Conservation (phyloP, 2,888 invertebrate genomes). For the Yponomeuta evonymella region DNA sequence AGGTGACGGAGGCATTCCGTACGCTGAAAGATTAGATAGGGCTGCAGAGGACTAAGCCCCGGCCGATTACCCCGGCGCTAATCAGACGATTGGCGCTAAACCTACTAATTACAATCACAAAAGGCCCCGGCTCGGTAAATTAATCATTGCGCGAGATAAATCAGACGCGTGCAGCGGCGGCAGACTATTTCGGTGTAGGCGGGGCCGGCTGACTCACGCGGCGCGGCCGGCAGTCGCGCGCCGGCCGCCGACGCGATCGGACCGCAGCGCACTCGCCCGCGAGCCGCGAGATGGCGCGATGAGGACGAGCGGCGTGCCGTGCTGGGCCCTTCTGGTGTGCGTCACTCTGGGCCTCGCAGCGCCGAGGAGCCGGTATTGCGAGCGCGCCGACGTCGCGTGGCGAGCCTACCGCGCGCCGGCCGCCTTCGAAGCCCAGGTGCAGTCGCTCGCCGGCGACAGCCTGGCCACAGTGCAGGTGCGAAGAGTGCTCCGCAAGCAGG, state of each 20-base stretch:
- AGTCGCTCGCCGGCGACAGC: slow-evolving; percentile 58
- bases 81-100: slow-evolving; percentile 37
- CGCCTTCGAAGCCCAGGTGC: slow-evolving; percentile 70
- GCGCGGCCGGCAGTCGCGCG: slow-evolving; percentile 60
- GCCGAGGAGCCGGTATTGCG: slow-evolving; percentile 68
- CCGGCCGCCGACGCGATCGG: slow-evolving; percentile 58
- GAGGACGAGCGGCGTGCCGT: slow-evolving; percentile 66
- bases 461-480: slow-evolving; percentile 61
- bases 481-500: slow-evolving; percentile 59
- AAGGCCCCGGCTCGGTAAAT: slow-evolving; percentile 45
- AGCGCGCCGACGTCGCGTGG: slow-evolving; percentile 73
- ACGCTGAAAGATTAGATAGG: not conserved
- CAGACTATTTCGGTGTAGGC: slow-evolving; percentile 64
- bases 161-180: slow-evolving; percentile 24
- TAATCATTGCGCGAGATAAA: slow-evolving; percentile 51
- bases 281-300: slow-evolving; percentile 70
- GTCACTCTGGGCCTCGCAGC: slow-evolving; percentile 49
- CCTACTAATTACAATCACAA: slow-evolving; percentile 51
- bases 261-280: slow-evolving; percentile 39
- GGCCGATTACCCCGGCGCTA: slow-evolving; percentile 28
- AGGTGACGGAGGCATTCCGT: not conserved
- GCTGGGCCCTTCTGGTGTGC: slow-evolving; percentile 61
- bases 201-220: slow-evolving; percentile 39
- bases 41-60: not conserved
- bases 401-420: slow-evolving; percentile 70